These are phyloP conservation scores for Tachyglossus aculeatus DNA, from an alignment of 2,797 vertebrate species.

Conservation along the genomic window DNA sequence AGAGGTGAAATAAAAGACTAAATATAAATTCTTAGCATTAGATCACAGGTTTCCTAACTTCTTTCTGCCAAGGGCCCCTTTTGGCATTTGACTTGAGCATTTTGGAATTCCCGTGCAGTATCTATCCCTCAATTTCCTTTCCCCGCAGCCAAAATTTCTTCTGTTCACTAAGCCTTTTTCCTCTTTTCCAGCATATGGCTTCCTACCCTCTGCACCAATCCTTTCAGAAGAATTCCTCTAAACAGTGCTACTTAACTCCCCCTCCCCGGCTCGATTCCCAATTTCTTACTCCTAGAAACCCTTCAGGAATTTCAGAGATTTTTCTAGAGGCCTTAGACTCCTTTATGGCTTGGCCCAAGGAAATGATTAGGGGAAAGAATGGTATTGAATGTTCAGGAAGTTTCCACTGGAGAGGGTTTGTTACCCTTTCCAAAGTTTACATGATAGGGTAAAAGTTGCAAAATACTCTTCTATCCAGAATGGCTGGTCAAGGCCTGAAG, in stretches of 20 bases:
- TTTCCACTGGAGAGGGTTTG: slow-evolving; percentile 13
- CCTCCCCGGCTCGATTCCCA: neutral
- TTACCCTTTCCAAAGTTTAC: slow-evolving; percentile 24
- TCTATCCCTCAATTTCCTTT: neutral
- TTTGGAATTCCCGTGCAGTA: neutral
- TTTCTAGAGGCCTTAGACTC: neutral
- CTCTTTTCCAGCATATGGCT: neutral
- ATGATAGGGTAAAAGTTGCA: slow-evolving; percentile 15
- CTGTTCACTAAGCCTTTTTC: neutral
- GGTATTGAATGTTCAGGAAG: neutral
- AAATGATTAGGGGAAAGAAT: neutral
- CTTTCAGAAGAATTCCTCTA: neutral
- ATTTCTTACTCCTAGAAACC: too few species aligned
- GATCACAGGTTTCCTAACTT: neutral
- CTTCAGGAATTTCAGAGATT: neutral
- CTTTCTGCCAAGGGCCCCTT: neutral
- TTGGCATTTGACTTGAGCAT: too few species aligned
- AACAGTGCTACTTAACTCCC: neutral
- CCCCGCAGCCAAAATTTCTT: neutral
- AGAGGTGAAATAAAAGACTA: slow-evolving; percentile 11
- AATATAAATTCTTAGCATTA: neutral
- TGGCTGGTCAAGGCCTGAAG: slow-evolving; percentile 22
- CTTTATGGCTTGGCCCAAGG: too few species aligned
- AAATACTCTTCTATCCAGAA: slow-evolving; percentile 44
- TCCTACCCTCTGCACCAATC: too few species aligned